Percentiles rank a stretch among this genome's conserved stretches.
Evolutionary conservation across 35 echinoderm and acorn worm species (phyloP).

Genomic region (Acanthaster planci): DNA sequence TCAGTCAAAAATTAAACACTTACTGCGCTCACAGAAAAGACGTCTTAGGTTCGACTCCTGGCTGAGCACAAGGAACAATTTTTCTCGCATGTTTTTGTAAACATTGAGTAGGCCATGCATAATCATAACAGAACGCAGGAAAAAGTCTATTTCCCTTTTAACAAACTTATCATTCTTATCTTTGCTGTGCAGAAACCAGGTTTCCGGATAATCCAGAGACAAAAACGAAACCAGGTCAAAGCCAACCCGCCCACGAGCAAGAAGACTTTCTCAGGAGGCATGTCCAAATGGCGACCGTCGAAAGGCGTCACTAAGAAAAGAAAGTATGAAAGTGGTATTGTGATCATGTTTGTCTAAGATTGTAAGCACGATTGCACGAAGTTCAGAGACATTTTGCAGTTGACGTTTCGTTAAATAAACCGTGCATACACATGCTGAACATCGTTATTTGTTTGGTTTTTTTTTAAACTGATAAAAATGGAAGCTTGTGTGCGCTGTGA

Average conservation of each 20-base stretch:
- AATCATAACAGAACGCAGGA: background rate
- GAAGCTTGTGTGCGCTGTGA: too few species aligned
- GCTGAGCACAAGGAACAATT: background rate
- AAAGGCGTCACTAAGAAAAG: constrained; percentile 12
- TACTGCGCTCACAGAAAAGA: background rate
- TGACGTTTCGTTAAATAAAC: too few species aligned
- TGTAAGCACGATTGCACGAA: too few species aligned
- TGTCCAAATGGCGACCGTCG: background rate
- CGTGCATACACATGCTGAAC: too few species aligned
- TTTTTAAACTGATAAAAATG: too few species aligned
- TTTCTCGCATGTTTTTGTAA: background rate
- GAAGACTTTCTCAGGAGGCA: constrained; percentile 1
- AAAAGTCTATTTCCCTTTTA: background rate
- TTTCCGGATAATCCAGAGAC: background rate
- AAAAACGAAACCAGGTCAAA: background rate
- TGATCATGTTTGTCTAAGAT: too few species aligned
- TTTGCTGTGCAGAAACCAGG: background rate
- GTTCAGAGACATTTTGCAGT: too few species aligned
- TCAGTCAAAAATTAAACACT: background rate
- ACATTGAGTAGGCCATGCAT: background rate
- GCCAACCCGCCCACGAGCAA: background rate
- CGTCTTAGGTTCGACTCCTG: background rate
- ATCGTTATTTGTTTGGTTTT: too few species aligned
- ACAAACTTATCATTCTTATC: background rate
- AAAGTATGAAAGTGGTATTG: background rate